A percentile compares a stretch with the other conserved stretches of the same genome.
Conservation (phyloP, 2,797 vertebrate species). For the Paratrypauchen microcephalus region DNA sequence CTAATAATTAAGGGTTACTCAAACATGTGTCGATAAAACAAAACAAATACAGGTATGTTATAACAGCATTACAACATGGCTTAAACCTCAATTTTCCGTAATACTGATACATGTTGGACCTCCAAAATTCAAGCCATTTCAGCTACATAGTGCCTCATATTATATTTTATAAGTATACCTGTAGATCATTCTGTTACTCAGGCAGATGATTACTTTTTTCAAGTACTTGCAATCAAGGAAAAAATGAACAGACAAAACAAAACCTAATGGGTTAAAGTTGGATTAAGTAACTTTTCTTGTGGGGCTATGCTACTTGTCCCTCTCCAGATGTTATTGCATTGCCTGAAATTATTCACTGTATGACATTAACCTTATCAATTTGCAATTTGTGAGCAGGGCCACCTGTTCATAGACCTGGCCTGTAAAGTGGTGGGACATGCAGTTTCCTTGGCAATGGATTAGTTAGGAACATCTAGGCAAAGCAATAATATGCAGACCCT, state of each 20-base stretch:
- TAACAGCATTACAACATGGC: too few relatives aligned
- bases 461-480: too few relatives aligned
- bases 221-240: not conserved
- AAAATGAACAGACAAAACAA: not conserved
- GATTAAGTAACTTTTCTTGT: not conserved
- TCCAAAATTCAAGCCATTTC: not conserved
- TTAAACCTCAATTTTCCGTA: too few relatives aligned
- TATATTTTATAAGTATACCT: not conserved
- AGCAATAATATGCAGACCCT: not conserved
- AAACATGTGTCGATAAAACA: too few relatives aligned
- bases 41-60: too few relatives aligned
- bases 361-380: not conserved
- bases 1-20: too few relatives aligned
- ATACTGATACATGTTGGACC: too few relatives aligned
- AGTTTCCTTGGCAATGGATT: too few relatives aligned
- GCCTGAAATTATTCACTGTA: not conserved
- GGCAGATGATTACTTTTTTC: not conserved
- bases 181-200: not conserved
- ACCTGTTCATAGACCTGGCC: too few relatives aligned
- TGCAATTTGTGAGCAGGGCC: too few relatives aligned
- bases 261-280: not conserved
- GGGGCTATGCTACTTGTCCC: not conserved
- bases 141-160: not conserved
- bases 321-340: not conserved
- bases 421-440: too few relatives aligned